These are phyloP conservation scores for Apantesis nais DNA, from an alignment of 2,888 invertebrate species.

Conservation along the genomic window DNA sequence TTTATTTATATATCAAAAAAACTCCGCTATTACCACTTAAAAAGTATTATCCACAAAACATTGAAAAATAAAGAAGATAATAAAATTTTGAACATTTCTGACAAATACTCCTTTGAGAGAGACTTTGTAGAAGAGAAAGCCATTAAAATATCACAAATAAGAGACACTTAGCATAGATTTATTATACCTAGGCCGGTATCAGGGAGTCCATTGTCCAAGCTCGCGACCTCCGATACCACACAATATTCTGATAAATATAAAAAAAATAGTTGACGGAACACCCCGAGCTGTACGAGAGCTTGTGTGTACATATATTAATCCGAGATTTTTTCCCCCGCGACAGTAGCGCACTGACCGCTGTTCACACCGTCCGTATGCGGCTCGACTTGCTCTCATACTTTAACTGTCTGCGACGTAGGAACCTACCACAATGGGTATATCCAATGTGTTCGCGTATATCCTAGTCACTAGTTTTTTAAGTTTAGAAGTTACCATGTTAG, in stretches of 20 bases:
- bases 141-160: conserved; percentile 35
- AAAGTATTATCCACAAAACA: no score
- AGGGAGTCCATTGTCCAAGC: conserved; percentile 57
- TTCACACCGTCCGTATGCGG: conserved; percentile 68
- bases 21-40: no score
- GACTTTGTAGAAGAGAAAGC: conserved; percentile 50
- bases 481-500: conserved; percentile 65
- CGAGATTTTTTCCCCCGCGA: conserved; percentile 40
- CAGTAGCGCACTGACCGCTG: conserved; percentile 63
- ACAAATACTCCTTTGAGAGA: conserved; percentile 20
- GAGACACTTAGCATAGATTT: conserved; percentile 27
- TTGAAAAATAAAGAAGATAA: no score
- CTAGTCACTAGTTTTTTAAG: conserved; percentile 70
- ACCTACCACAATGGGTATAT: conserved; percentile 57
- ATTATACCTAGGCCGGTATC: conserved; percentile 42
- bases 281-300: conserved; percentile 37
- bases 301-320: conserved; percentile 44
- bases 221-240: conserved; percentile 38
- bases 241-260: conserved; percentile 34
- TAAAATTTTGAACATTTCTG: conserved; percentile 17
- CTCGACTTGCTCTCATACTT: conserved; percentile 70
- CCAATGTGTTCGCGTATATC: conserved; percentile 65
- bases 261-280: conserved; percentile 38
- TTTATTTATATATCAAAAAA: no score
- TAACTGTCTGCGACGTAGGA: conserved; percentile 70